phyloP scores from a whole-genome alignment of 2,888 invertebrate genomes.

The Tetropium fuscum region DNA sequence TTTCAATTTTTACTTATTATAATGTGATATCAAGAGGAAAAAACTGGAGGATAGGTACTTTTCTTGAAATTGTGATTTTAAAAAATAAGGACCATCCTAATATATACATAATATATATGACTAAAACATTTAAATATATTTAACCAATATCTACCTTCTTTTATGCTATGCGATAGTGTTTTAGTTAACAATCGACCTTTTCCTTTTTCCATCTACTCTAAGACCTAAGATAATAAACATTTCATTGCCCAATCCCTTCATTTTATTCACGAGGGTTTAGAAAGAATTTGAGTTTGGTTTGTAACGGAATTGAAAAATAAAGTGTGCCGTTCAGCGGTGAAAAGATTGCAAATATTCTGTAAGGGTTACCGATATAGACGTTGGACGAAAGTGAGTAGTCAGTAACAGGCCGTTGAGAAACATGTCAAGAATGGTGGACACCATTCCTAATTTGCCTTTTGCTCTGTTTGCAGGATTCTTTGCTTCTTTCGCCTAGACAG shows the following conservation, averaged over 20 bases:
- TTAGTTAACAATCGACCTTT: too few species aligned
- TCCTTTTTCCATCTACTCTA: too few species aligned
- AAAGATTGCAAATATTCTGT: constrained; percentile 5
- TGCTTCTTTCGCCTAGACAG: background rate
- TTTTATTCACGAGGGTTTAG: background rate
- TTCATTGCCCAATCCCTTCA: background rate
- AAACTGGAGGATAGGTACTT: too few species aligned
- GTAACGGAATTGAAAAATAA: constrained; percentile 1
- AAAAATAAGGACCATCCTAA: too few species aligned
- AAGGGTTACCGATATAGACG: constrained; percentile 3
- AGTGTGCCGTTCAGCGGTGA: background rate
- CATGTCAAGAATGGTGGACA: constrained; percentile 32
- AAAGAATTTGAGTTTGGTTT: background rate
- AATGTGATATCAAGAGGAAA: too few species aligned
- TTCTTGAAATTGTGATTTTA: too few species aligned
- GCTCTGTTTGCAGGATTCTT: constrained; percentile 14
- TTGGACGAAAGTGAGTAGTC: constrained; percentile 1
- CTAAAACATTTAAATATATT: too few species aligned
- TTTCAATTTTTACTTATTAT: too few species aligned
- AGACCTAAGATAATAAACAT: background rate
- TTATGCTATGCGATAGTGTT: too few species aligned
- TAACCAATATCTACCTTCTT: too few species aligned
- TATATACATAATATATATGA: too few species aligned
- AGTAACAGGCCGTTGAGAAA: constrained; percentile 4
- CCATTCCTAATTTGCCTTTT: constrained; percentile 37